Evolutionary conservation across 2,113 vertebrate species (phyloP).

Genomic region (Sylvietta virens): DNA sequence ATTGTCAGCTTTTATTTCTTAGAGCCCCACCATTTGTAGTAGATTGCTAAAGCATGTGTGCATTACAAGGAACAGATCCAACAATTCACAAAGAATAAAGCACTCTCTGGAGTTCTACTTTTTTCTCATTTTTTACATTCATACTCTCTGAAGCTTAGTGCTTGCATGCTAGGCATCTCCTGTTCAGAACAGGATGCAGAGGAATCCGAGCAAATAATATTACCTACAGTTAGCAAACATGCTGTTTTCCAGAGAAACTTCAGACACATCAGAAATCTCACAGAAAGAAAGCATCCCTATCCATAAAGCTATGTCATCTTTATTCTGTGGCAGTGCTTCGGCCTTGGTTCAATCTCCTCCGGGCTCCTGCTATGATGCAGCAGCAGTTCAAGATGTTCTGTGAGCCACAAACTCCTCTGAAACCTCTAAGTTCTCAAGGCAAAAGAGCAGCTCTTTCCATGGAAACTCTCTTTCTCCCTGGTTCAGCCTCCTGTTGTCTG

Average conservation of each 20-base stretch:
- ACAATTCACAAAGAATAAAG: background rate
- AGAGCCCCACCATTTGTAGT: rapidly evolving
- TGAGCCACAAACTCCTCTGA: background rate
- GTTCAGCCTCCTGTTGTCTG: background rate
- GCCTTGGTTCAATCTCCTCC: background rate
- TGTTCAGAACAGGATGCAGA: background rate
- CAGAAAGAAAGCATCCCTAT: background rate
- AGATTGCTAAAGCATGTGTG: background rate
- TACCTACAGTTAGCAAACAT: background rate
- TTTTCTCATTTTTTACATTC: background rate
- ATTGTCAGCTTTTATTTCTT: background rate
- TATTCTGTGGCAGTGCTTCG: background rate
- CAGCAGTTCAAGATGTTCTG: rapidly evolving
- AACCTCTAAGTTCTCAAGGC: background rate
- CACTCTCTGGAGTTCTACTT: background rate
- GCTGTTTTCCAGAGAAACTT: background rate
- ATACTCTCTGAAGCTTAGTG: background rate
- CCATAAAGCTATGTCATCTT: background rate
- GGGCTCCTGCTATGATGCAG: background rate
- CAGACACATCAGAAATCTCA: background rate
- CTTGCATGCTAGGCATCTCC: background rate
- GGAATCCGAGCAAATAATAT: background rate
- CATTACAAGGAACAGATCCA: background rate
- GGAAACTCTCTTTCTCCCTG: background rate
- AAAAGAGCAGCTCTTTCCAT: background rate